Percentiles rank a stretch among this genome's conserved stretches.
Conservation (phyloP, 2,888 invertebrate genomes). For the Lithophane semibrunnea region DNA sequence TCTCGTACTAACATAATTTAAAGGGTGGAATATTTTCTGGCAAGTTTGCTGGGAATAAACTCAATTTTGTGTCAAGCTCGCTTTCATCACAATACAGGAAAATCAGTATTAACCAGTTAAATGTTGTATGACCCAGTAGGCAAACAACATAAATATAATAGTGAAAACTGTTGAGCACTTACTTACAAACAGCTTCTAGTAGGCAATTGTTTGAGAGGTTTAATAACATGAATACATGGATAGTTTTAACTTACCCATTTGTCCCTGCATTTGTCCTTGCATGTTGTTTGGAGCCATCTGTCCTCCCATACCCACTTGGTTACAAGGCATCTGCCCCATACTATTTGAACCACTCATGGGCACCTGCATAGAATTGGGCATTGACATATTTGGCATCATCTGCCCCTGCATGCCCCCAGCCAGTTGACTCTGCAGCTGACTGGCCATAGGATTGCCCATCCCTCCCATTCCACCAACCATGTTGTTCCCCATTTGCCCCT, state of each 20-base stretch:
- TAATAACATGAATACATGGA: not conserved
- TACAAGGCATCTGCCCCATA: constrained; percentile 86
- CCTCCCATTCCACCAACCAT: constrained; percentile 88
- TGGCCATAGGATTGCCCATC: constrained; percentile 87
- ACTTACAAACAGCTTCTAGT: too few relatives aligned
- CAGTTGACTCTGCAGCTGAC: constrained; percentile 86
- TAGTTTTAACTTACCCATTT: constrained; percentile 83
- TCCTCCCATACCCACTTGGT: constrained; percentile 88
- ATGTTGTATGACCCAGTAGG: too few relatives aligned
- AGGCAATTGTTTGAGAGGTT: too few relatives aligned
- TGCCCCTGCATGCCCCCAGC: constrained; percentile 86
- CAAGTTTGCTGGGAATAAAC: not conserved
- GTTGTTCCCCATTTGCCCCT: constrained; percentile 89
- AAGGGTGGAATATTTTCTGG: not conserved
- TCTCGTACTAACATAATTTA: not conserved
- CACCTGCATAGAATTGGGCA: constrained; percentile 84
- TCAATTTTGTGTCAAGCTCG: not conserved
- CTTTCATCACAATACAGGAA: too few relatives aligned
- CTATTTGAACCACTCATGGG: constrained; percentile 81
- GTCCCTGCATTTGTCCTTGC: constrained; percentile 83
- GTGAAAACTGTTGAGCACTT: too few relatives aligned
- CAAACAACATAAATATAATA: too few relatives aligned
- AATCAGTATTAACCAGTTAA: too few relatives aligned
- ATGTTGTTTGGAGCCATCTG: constrained; percentile 83
- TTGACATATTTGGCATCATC: constrained; percentile 88